Base-by-base conservation (phyloP, 2,888 invertebrate genomes). In the Heterodera filipjevi region DNA sequence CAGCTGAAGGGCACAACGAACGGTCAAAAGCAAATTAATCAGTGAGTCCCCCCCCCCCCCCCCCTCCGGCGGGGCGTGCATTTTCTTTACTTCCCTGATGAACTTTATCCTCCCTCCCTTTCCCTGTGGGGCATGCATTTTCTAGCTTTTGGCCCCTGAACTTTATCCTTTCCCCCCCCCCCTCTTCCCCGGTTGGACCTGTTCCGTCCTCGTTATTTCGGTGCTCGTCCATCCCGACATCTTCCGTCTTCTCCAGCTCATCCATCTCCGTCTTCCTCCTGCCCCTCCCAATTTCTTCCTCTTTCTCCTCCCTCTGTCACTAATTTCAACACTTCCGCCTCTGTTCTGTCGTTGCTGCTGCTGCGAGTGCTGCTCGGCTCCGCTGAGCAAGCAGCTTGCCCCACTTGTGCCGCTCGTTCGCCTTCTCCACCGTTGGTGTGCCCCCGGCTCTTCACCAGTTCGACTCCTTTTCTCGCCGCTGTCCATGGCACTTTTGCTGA, bases 171-270 rank as follows among this genome's bases (percentile, higher is more conserved):
- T n/a, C 30, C 39, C 27, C 39, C 22, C 12, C 8, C 39, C 39
- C 44, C 66, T n/a, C n/a, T n/a, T n/a, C n/a, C n/a, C n/a, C n/a
- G n/a, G n/a, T n/a, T n/a, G n/a, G n/a, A 75, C 75, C 59, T 75
- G 75, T 64, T 75, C 75, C 27, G 75, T 75, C 5, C 27, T 32
- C 6, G 66, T 75, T 14, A n/a, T 39, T 53, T 53, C 75, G 30
- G 32, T 75, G 39, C 66, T 64, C 30, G 32, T 64, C 66, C 66
- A 44, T 6, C 66, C 46, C 66, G 75, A 75, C 44, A 75, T 44
- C 68, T 27, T 59, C 59, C 59, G 59, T 30, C 75, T 74, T n/a
- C 74, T 75, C 75, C 75, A 75, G 14, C 30, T 53, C 44, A 32
- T 44, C 66, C 66, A 75, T 12, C 75, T 22, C 33, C 64, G 59